Evolutionary conservation across 2,113 vertebrate species (phyloP).

Genomic region (Heptranchias perlo): DNA sequence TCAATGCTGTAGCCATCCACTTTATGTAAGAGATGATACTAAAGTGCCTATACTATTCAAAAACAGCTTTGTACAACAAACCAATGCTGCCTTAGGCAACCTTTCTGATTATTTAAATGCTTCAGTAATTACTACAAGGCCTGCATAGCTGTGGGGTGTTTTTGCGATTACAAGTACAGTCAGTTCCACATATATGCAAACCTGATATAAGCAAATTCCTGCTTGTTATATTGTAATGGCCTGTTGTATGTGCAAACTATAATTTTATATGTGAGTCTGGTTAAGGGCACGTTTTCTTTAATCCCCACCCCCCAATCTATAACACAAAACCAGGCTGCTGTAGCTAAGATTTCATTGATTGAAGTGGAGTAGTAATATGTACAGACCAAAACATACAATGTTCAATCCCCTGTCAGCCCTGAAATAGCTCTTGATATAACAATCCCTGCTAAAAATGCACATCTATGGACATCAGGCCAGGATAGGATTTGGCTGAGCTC

Average conservation of each 20-base stretch:
- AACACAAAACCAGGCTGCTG: neutral
- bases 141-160: neutral
- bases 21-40: neutral
- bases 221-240: neutral
- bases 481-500: too few relatives aligned
- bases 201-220: neutral
- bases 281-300: neutral
- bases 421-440: too few relatives aligned
- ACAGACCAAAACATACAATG: too few relatives aligned
- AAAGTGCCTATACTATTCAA: neutral
- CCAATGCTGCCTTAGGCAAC: neutral
- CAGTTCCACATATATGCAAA: neutral
- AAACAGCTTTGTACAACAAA: neutral
- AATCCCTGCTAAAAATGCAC: too few relatives aligned
- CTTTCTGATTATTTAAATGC: neutral
- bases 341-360: neutral
- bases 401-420: too few relatives aligned
- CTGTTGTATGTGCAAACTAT: neutral
- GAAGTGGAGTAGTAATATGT: neutral
- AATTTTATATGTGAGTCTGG: neutral
- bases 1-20: neutral
- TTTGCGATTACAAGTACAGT: neutral
- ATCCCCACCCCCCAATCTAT: neutral
- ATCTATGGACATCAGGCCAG: too few relatives aligned
- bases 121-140: neutral